Evolutionary conservation across 2,888 invertebrate genomes (phyloP).

Genomic region (Tetragonisca angustula): DNA sequence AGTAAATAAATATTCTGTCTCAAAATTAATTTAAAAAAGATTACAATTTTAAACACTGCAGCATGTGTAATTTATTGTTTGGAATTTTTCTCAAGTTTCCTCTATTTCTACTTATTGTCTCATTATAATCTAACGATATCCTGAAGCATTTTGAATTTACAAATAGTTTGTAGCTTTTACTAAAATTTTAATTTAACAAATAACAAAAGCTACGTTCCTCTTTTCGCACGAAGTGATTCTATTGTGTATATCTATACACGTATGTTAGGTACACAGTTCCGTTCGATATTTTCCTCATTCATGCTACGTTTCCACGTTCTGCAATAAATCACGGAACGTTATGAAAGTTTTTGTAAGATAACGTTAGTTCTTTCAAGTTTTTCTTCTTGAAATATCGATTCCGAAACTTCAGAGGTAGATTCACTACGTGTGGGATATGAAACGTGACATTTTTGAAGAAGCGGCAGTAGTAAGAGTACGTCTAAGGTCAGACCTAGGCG

Average conservation of each 20-base stretch:
- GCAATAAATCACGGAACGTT: slow-evolving; percentile 1
- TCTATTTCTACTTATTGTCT: too few relatives aligned
- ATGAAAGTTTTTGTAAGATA: neutral
- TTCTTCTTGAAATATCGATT: neutral
- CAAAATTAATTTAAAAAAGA: too few relatives aligned
- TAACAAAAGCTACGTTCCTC: too few relatives aligned
- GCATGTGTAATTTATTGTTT: too few relatives aligned
- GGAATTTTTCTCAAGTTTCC: too few relatives aligned
- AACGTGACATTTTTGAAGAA: neutral
- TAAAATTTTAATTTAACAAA: too few relatives aligned
- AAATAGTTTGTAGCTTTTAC: too few relatives aligned
- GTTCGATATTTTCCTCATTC: neutral
- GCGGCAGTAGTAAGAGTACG: neutral
- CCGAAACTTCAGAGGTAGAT: neutral
- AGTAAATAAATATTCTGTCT: too few relatives aligned
- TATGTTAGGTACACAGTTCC: neutral
- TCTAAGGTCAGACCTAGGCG: neutral
- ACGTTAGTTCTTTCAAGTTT: slow-evolving; percentile 4
- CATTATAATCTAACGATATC: too few relatives aligned
- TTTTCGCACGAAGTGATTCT: too few relatives aligned
- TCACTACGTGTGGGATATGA: neutral
- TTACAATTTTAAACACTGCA: too few relatives aligned
- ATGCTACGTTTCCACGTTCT: neutral
- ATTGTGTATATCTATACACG: neutral
- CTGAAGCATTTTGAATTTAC: too few relatives aligned